phyloP scores from a whole-genome alignment of 2,797 vertebrate genomes.

The Anguilla obscura region DNA sequence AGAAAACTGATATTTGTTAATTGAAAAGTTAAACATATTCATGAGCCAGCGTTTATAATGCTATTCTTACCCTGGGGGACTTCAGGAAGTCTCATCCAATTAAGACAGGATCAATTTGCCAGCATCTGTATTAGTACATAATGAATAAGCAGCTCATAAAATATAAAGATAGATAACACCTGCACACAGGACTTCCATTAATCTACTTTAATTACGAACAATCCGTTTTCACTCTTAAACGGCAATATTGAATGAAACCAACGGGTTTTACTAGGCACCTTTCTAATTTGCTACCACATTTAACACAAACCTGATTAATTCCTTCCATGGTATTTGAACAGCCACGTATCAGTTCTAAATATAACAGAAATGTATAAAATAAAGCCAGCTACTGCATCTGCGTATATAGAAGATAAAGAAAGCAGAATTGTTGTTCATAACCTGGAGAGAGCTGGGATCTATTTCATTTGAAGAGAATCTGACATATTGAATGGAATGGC shows the following conservation, averaged over 20 bases:
- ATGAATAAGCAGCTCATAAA: not conserved
- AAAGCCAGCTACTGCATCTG: not conserved
- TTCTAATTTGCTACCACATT: not conserved
- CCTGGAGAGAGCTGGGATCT: not conserved
- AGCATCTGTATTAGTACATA: slow-evolving; percentile 3
- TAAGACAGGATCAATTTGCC: slow-evolving; percentile 22
- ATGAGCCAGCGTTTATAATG: not conserved
- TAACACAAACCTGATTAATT: not conserved
- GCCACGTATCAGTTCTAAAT: not conserved
- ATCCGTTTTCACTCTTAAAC: not conserved
- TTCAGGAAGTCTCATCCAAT: slow-evolving; percentile 16
- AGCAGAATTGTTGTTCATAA: not conserved
- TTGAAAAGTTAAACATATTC: not conserved
- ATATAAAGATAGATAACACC: not conserved
- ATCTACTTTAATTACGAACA: not conserved
- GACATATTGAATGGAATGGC: not conserved
- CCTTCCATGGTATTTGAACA: not conserved
- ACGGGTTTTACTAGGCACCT: not conserved
- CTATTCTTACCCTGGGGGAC: not conserved
- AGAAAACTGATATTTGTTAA: not conserved
- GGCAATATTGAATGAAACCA: not conserved
- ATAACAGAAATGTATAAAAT: not conserved
- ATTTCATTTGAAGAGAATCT: not conserved
- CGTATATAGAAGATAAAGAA: not conserved
- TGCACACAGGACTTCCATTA: not conserved